Base-by-base conservation (phyloP, 2,797 vertebrate species). In the Oreochromis mossambicus region DNA sequence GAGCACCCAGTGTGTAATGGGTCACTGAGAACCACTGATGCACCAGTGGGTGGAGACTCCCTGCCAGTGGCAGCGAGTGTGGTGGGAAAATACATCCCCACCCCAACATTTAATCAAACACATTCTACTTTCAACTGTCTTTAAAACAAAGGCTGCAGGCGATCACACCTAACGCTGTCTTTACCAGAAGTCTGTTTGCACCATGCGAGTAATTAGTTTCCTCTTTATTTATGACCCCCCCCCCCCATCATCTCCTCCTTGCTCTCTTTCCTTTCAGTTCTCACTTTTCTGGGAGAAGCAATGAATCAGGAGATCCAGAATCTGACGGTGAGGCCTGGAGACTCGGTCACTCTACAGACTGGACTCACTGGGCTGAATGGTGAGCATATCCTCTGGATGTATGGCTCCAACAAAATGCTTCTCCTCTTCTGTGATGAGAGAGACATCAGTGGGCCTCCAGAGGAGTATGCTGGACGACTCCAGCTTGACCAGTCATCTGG, bases 211-310 rank as follows among this genome's bases (percentile, higher is more conserved):
- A 21, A 21, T 11, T 21, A 1, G n/a, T 12, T n/a, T 52, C n/a
- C 51, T 21, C 51, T 21, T 54, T 54, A 19, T 19, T 5, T 50
- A 51, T 24, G 11, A 58, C 8, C 15, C 1, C 29, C 29, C 1
- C 29, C 29, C 15, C 15, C 15, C 14, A 0, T 6, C 15, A 17
- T 19, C 55, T 17, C 0, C 29, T 58, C 56, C 56, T 56, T 29
- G 0, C 54, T 58, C 50, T 55, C 17, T 36, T 38, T 66, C 61
- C 61, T 38, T 0, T 66, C 34, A 66, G 61, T 2, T 10, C 61
- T 66, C 61, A 38, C 19, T 66, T 0, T 38, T 13, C 4, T 66
- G 19, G 0, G 7, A 36, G 34, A n/a, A 0, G 19, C 1, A 36
- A 13, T 12, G 4, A 36, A 1, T 8, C 10, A n/a, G 0, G 1